These are phyloP conservation scores for Mesitornis unicolor DNA, from an alignment of 2,113 vertebrate genomes.

Conservation along the genomic window DNA sequence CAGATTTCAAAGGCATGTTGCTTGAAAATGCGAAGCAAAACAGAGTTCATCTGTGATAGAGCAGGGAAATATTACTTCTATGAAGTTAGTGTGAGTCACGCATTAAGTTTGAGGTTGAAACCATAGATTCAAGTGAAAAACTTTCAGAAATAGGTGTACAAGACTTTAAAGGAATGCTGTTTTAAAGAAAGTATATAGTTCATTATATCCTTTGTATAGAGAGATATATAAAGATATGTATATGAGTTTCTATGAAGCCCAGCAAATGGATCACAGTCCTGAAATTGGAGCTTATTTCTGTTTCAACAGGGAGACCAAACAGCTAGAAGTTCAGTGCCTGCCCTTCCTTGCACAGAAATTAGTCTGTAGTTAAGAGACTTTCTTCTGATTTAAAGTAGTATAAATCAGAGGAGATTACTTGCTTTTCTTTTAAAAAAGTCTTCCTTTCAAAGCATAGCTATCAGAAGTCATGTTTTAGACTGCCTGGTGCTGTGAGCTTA, in stretches of 20 bases:
- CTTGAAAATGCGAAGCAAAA: neutral
- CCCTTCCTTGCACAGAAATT: neutral
- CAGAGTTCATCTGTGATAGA: neutral
- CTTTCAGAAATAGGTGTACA: neutral
- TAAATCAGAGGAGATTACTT: neutral
- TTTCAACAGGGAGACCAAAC: neutral
- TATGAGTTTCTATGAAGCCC: neutral
- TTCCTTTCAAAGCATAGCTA: neutral
- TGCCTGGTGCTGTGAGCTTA: neutral
- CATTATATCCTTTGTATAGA: neutral
- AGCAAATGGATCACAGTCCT: neutral
- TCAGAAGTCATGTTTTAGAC: neutral
- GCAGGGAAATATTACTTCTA: neutral
- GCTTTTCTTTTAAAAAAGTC: neutral
- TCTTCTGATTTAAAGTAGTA: neutral
- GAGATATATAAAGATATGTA: neutral
- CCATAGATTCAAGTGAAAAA: neutral
- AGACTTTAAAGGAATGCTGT: neutral
- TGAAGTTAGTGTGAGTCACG: neutral
- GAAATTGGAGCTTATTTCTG: neutral
- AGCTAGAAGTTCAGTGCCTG: neutral
- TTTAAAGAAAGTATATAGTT: neutral
- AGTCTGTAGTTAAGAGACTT: neutral
- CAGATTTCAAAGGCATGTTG: constrained; percentile 26
- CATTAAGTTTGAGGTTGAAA: neutral